These are phyloP conservation scores for Anthoscopus minutus DNA, from an alignment of 2,113 vertebrate species.

Conservation along the genomic window DNA sequence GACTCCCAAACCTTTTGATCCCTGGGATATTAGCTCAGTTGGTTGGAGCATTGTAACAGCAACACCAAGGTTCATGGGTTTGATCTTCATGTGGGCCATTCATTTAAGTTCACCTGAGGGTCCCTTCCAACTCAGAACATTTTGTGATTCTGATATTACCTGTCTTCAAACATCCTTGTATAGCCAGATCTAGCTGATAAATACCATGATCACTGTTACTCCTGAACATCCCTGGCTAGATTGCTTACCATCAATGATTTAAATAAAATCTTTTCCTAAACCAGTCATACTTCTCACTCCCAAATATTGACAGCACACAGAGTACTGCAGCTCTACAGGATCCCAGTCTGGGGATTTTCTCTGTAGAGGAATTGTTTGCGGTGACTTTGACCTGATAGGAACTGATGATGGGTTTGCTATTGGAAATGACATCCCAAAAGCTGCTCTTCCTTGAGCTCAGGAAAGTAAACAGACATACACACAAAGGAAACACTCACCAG, in stretches of 20 bases:
- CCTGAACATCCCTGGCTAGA: neutral
- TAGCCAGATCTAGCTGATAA: neutral
- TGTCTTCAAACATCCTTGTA: neutral
- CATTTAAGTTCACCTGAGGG: neutral
- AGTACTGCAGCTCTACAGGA: neutral
- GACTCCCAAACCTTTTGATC: neutral
- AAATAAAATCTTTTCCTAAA: neutral
- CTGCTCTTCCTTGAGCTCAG: neutral
- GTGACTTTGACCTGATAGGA: neutral
- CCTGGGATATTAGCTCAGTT: neutral
- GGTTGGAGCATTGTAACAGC: neutral
- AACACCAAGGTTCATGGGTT: neutral
- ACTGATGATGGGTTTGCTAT: neutral
- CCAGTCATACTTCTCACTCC: neutral
- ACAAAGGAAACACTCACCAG: constrained; percentile 60
- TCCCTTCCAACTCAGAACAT: neutral
- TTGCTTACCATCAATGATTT: neutral
- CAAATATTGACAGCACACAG: neutral
- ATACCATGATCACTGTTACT: neutral
- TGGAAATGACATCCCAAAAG: neutral
- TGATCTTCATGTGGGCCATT: neutral
- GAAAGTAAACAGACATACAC: neutral
- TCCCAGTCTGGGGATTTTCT: neutral
- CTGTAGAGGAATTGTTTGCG: neutral
- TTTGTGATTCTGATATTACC: neutral